Evolutionary conservation across 92 coral and sea anemone genomes (phyloP).

Genomic region (Anthopleura xanthogrammica): DNA sequence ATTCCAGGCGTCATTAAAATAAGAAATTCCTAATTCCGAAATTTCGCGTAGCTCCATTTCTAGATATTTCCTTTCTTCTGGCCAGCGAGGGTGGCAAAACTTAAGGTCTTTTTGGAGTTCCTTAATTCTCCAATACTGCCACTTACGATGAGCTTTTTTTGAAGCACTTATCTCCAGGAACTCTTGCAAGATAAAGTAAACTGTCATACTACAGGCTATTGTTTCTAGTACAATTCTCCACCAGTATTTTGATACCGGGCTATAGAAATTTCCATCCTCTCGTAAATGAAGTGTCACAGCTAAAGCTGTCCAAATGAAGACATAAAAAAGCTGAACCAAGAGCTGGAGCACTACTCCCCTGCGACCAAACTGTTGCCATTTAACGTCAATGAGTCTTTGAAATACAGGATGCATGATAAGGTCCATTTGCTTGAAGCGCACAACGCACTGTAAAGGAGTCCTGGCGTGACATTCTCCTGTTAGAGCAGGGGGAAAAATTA

Average conservation of each 20-base stretch:
- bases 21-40: conserved; percentile 87
- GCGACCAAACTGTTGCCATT: conserved; percentile 89
- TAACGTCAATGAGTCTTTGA: conserved; percentile 86
- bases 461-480: conserved; percentile 50
- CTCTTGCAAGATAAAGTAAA: conserved; percentile 80
- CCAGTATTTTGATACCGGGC: conserved; percentile 78
- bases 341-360: conserved; percentile 75
- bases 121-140: conserved; percentile 81
- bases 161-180: conserved; percentile 77
- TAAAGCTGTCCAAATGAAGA: conserved; percentile 78
- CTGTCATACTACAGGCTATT: conserved; percentile 71
- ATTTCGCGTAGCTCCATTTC: conserved; percentile 88
- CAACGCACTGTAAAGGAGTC: conserved; percentile 84
- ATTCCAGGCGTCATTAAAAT: conserved; percentile 95
- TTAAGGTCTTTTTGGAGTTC: conserved; percentile 78
- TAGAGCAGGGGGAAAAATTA: not conserved
- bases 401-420: conserved; percentile 98
- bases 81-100: conserved; percentile 97
- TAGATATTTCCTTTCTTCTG: conserved; percentile 90
- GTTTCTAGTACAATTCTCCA: conserved; percentile 94
- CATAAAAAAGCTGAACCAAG: conserved; percentile 72
- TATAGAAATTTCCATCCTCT: conserved; percentile 59
- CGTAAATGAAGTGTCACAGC: conserved; percentile 87
- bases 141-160: conserved; percentile 60
- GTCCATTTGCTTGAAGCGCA: conserved; percentile 88